Percentiles rank a stretch among this genome's conserved stretches.
Evolutionary conservation across 2,113 vertebrate species (phyloP).

Genomic region (Pygoscelis adeliae): DNA sequence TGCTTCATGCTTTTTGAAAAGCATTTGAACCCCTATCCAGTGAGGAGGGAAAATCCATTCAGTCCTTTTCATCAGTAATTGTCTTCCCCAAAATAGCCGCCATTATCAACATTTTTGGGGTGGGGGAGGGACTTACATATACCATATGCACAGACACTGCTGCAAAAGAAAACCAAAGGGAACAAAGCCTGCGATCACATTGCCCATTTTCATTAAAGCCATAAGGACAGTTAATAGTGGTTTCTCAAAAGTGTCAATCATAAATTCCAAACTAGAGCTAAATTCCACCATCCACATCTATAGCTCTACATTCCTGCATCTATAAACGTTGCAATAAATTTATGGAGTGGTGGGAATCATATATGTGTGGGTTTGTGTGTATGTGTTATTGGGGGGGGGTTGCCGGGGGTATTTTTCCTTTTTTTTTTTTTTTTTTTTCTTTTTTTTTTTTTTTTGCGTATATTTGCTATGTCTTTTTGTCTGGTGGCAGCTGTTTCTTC

Average conservation of each 20-base stretch:
- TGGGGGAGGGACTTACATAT: background rate
- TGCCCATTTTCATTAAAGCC: constrained; percentile 44
- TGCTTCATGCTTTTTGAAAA: constrained; percentile 40
- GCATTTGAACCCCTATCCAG: constrained; percentile 24
- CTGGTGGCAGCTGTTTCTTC: constrained; percentile 13
- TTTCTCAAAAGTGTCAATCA: constrained; percentile 14
- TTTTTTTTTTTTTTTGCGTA: background rate
- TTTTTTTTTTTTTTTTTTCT: background rate
- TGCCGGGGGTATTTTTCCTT: no score
- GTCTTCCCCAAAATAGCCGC: constrained; percentile 13
- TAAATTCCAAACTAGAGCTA: constrained; percentile 7
- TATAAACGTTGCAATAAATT: background rate
- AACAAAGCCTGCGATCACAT: constrained; percentile 33
- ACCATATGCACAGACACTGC: background rate
- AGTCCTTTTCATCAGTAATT: constrained; percentile 15
- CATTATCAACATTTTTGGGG: constrained; percentile 26
- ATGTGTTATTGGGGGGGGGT: background rate
- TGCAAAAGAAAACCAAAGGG: constrained; percentile 8
- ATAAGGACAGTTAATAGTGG: background rate
- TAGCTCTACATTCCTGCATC: background rate
- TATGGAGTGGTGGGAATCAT: background rate
- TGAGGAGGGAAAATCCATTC: constrained; percentile 24
- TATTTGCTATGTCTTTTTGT: constrained; percentile 21
- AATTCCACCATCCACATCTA: background rate
- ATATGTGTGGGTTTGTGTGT: background rate